phyloP scores from a whole-genome alignment of 2,888 invertebrate genomes.

The Drosophila rellima region DNA sequence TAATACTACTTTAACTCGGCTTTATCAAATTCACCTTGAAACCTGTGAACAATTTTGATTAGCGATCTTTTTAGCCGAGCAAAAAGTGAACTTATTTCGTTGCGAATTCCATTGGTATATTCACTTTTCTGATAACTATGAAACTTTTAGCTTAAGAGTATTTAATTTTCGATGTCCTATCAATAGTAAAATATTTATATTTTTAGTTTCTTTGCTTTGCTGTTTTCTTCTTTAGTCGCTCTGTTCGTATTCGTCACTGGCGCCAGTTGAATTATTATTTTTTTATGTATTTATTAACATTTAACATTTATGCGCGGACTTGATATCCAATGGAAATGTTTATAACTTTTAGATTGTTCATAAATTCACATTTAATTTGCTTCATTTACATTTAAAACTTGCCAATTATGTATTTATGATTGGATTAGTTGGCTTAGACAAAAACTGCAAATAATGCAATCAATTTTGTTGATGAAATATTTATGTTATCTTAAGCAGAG shows the following conservation, averaged over 20 bases:
- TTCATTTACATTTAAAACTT: conserved; percentile 46
- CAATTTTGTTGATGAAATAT: conserved; percentile 12
- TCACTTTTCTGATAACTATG: not conserved
- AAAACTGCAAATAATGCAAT: conserved; percentile 14
- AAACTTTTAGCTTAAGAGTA: conserved; percentile 12
- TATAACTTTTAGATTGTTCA: conserved; percentile 38
- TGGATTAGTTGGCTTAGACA: conserved; percentile 23
- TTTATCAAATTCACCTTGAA: conserved; percentile 61
- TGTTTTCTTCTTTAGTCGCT: conserved; percentile 1
- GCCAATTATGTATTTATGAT: conserved; percentile 37
- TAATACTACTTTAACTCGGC: conserved; percentile 6
- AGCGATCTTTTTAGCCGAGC: conserved; percentile 8
- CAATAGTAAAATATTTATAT: not conserved
- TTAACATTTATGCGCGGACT: conserved; percentile 55
- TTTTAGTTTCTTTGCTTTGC: conserved; percentile 2
- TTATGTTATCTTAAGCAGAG: conserved; percentile 13
- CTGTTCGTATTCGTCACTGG: conserved; percentile 47
- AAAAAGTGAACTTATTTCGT: not conserved
- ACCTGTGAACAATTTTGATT: conserved; percentile 42
- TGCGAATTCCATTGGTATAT: conserved; percentile 2
- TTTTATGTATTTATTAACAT: conserved; percentile 52
- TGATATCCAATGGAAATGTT: conserved; percentile 30
- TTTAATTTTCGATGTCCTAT: conserved; percentile 2
- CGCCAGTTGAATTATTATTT: conserved; percentile 56
- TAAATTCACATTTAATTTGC: conserved; percentile 47